phyloP scores from a whole-genome alignment of 2,888 invertebrate genomes.

The Xanthorhoe spadicearia region DNA sequence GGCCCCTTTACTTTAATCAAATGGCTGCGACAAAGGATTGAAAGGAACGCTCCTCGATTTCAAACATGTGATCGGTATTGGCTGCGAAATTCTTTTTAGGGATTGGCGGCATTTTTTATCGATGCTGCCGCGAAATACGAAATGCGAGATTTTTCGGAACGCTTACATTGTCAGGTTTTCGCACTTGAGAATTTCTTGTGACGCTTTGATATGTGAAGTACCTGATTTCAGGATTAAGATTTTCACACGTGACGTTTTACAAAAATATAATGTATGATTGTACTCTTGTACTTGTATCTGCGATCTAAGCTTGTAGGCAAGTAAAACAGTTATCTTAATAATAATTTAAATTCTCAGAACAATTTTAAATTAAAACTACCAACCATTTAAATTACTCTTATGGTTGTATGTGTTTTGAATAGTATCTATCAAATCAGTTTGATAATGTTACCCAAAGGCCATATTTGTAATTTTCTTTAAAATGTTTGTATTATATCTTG shows the following conservation, averaged over 20 bases:
- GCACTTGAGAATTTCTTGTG: conserved; percentile 43
- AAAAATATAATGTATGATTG: not conserved
- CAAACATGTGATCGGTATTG: conserved; percentile 78
- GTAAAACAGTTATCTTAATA: not conserved
- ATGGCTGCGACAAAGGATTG: conserved; percentile 83
- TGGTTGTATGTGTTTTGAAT: not conserved
- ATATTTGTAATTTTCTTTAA: conserved; percentile 41
- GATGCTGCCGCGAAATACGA: conserved; percentile 54
- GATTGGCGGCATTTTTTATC: conserved; percentile 71
- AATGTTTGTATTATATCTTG: conserved; percentile 51
- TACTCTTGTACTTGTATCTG: too few species aligned
- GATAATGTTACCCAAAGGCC: conserved; percentile 53
- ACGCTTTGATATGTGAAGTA: conserved; percentile 8
- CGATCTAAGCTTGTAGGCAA: not conserved
- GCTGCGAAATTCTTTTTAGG: conserved; percentile 72
- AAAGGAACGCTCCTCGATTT: conserved; percentile 78
- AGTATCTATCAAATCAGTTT: not conserved
- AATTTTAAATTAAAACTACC: not conserved
- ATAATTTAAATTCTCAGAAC: not conserved
- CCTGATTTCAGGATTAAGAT: not conserved
- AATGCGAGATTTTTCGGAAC: conserved; percentile 42
- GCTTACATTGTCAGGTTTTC: conserved; percentile 48
- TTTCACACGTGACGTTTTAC: not conserved
- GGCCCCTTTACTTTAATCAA: conserved; percentile 83
- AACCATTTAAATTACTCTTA: not conserved